Conservation (phyloP, 2,113 vertebrate genomes). For the Zosterops pallidus region DNA sequence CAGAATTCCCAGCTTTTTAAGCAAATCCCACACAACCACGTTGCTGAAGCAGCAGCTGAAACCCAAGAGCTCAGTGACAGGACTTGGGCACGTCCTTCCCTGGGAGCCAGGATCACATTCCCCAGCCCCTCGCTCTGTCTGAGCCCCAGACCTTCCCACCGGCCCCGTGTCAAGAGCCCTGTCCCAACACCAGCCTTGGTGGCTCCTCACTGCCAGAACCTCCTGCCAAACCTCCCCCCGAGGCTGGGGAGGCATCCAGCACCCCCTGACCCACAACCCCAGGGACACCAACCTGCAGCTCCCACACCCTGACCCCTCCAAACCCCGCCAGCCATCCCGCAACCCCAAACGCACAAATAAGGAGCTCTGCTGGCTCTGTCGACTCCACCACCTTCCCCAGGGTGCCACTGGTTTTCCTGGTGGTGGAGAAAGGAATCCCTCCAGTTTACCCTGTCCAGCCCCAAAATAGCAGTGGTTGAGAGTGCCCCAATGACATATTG, state of each 20-base stretch:
- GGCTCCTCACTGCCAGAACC: neutral
- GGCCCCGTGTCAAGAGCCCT: neutral
- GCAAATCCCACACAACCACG: neutral
- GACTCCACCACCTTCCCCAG: no score
- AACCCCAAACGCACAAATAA: no score
- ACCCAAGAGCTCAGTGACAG: neutral
- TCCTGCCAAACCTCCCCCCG: neutral
- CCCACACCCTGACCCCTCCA: no score
- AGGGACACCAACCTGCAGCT: no score
- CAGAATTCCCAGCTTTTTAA: neutral
- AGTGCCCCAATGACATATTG: no score
- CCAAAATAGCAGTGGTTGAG: no score
- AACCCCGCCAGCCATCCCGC: no score
- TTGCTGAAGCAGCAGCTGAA: conserved; percentile 31
- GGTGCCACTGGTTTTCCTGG: no score
- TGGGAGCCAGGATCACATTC: neutral
- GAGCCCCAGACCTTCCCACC: neutral
- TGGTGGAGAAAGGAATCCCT: no score
- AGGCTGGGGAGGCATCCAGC: neutral
- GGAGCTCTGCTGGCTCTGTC: no score
- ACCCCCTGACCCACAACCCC: no score
- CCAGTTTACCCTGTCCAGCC: no score
- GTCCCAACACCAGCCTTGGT: neutral
- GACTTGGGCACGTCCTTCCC: neutral
- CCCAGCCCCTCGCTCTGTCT: neutral